These are phyloP conservation scores for Drosophila borborema DNA, from an alignment of 2,888 invertebrate species.

Conservation along the genomic window DNA sequence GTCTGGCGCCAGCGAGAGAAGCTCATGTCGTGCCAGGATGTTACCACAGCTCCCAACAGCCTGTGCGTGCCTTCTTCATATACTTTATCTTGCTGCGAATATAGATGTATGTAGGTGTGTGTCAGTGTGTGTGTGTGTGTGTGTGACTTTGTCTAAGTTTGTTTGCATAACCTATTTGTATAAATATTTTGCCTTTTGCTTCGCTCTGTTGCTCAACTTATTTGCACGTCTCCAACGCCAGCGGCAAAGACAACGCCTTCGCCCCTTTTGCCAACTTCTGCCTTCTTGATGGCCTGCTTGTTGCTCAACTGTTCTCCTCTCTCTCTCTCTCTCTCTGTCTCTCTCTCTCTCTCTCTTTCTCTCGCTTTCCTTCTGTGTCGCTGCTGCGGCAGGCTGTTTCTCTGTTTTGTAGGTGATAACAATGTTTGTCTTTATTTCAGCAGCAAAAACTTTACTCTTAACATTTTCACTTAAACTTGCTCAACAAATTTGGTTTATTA, in stretches of 20 bases:
- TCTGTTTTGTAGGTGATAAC: constrained; percentile 81
- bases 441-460: constrained; percentile 74
- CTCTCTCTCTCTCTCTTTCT: neutral
- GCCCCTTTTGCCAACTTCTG: neutral
- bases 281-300: constrained; percentile 34
- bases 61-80: constrained; percentile 31
- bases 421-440: constrained; percentile 82
- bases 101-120: neutral
- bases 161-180: constrained; percentile 82
- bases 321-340: neutral
- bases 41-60: constrained; percentile 2
- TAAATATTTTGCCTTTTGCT: constrained; percentile 79
- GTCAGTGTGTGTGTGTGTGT: constrained; percentile 24
- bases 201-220: constrained; percentile 73
- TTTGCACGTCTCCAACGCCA: constrained; percentile 64
- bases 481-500: constrained; percentile 79
- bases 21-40: constrained; percentile 64
- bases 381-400: constrained; percentile 47
- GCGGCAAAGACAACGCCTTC: constrained; percentile 32
- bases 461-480: constrained; percentile 81
- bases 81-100: constrained; percentile 30
- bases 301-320: constrained; percentile 21
- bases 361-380: constrained; percentile 2
- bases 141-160: constrained; percentile 75
- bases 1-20: constrained; percentile 66